Evolutionary conservation across 2,888 invertebrate species (phyloP).

Genomic region (Lypha dubia): DNA sequence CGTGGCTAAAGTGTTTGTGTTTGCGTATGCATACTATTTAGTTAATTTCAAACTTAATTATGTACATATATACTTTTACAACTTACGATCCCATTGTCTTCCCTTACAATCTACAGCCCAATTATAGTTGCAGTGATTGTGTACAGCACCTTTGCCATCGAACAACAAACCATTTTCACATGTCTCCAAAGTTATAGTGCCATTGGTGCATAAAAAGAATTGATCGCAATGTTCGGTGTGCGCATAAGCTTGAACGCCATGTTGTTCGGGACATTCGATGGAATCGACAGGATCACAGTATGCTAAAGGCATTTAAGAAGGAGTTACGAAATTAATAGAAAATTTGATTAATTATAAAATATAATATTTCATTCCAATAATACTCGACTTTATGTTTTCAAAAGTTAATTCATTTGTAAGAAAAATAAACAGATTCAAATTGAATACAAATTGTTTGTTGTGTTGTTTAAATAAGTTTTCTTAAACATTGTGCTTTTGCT

Average conservation of each 20-base stretch:
- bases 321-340: background rate
- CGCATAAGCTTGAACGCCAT: constrained; percentile 92
- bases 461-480: too few species aligned
- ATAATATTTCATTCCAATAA: too few species aligned
- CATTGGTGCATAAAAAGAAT: constrained; percentile 96
- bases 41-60: background rate
- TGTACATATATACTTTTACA: background rate
- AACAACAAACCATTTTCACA: constrained; percentile 96
- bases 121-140: constrained; percentile 96
- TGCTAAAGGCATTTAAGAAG: constrained; percentile 81
- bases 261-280: constrained; percentile 91
- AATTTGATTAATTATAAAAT: background rate
- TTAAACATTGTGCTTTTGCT: too few species aligned
- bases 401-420: too few species aligned
- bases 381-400: too few species aligned
- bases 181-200: constrained; percentile 93
- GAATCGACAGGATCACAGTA: constrained; percentile 86
- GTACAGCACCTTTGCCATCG: constrained; percentile 94
- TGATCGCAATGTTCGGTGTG: constrained; percentile 94
- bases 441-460: too few species aligned
- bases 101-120: constrained; percentile 95
- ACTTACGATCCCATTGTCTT: constrained; percentile 91
- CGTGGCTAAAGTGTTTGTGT: constrained; percentile 85
- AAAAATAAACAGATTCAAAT: too few species aligned
- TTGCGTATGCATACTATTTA: background rate